Conservation (phyloP, 2,113 vertebrate genomes). For the Takifugu bimaculatus region DNA sequence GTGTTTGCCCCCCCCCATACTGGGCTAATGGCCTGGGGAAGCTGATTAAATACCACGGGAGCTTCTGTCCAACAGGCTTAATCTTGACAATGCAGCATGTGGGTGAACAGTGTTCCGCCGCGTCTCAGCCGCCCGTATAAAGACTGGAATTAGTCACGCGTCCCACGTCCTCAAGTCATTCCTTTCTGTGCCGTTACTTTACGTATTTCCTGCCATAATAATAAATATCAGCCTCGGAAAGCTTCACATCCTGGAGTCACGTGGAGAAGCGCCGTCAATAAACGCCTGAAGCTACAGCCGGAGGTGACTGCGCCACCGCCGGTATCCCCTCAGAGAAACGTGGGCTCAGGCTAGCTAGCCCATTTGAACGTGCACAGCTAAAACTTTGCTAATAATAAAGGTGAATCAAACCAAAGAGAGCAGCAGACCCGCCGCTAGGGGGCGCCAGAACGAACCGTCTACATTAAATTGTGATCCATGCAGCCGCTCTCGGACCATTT, state of each 20-base stretch:
- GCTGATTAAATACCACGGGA: conserved; percentile 68
- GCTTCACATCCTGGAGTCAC: conserved; percentile 50
- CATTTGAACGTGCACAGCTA: too few species aligned
- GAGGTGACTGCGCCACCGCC: conserved; percentile 30
- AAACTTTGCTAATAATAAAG: too few species aligned
- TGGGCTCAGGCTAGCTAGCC: too few species aligned
- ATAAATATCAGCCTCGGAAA: conserved; percentile 28
- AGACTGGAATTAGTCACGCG: conserved; percentile 68
- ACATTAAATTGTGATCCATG: too few species aligned
- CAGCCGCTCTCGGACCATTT: too few species aligned
- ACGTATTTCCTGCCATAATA: conserved; percentile 34
- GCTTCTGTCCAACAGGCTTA: conserved; percentile 59
- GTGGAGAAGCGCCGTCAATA: conserved; percentile 49
- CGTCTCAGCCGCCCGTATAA: conserved; percentile 59
- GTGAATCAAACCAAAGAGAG: too few species aligned
- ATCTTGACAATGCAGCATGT: conserved; percentile 61
- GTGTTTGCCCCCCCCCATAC: conserved; percentile 60
- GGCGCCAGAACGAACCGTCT: too few species aligned
- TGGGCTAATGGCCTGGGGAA: conserved; percentile 65
- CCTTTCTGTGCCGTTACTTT: conserved; percentile 23
- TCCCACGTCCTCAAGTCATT: conserved; percentile 56
- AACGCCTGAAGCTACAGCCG: conserved; percentile 30
- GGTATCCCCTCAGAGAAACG: conserved; percentile 16
- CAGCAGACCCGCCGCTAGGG: too few species aligned
- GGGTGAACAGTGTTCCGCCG: conserved; percentile 53